Evolutionary conservation across 2,797 vertebrate genomes (phyloP).

Genomic region (Ibycter americanus): DNA sequence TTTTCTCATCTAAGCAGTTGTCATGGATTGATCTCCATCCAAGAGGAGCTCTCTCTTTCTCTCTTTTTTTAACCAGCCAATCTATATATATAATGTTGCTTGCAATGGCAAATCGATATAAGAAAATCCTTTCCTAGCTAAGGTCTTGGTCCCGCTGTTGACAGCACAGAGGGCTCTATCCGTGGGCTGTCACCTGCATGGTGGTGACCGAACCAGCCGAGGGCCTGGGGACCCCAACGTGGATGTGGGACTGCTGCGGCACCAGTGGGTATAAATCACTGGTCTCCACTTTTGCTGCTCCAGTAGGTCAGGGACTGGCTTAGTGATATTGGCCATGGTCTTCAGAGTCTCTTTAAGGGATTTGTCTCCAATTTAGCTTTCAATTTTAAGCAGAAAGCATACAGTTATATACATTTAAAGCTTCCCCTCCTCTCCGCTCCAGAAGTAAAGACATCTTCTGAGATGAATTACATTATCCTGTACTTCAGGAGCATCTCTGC

Average conservation of each 20-base stretch:
- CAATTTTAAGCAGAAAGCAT: neutral
- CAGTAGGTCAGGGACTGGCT: neutral
- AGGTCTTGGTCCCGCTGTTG: neutral
- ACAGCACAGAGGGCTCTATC: neutral
- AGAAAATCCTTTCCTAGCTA: neutral
- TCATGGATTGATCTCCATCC: neutral
- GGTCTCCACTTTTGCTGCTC: neutral
- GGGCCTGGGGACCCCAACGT: rapidly evolving
- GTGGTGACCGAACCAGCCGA: rapidly evolving
- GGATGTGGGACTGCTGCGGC: neutral
- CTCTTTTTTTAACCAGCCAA: neutral
- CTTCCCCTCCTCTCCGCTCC: neutral
- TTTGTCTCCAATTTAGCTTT: neutral
- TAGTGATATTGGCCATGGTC: rapidly evolving
- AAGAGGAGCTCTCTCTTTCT: neutral
- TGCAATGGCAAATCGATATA: neutral
- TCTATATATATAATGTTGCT: rapidly evolving
- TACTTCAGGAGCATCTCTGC: neutral
- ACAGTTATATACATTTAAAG: neutral
- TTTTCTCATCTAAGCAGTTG: neutral
- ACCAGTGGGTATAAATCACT: rapidly evolving
- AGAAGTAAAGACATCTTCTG: neutral
- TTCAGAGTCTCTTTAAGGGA: neutral
- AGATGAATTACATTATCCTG: neutral
- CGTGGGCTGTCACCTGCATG: rapidly evolving